A percentile compares a stretch with the other conserved stretches of the same genome.
phyloP scores from a whole-genome alignment of 2,797 vertebrate genomes.

The Peromyscus aztecus region DNA sequence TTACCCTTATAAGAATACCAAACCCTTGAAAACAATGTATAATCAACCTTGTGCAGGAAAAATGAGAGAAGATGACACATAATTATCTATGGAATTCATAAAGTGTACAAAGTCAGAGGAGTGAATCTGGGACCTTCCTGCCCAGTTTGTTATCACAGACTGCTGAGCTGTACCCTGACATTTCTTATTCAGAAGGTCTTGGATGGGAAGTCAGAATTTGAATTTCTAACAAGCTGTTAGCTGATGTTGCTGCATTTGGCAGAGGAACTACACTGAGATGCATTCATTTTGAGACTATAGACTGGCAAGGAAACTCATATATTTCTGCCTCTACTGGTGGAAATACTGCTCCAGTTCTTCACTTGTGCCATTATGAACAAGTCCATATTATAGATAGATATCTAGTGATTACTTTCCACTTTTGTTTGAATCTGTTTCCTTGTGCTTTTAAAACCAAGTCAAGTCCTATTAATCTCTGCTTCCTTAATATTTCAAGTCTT shows the following conservation, averaged over 20 bases:
- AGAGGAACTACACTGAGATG: neutral
- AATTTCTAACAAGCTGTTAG: conserved; percentile 19
- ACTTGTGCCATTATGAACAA: neutral
- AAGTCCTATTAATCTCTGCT: conserved; percentile 52
- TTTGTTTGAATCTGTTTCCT: conserved; percentile 48
- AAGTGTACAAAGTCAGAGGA: conserved; percentile 4
- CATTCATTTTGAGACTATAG: neutral
- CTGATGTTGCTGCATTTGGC: neutral
- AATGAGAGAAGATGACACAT: neutral
- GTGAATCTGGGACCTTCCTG: neutral
- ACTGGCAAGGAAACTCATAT: neutral
- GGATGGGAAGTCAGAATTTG: neutral
- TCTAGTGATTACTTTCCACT: conserved; percentile 13
- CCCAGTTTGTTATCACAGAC: neutral
- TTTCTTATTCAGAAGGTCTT: conserved; percentile 43
- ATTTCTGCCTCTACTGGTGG: neutral
- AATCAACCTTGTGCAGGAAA: conserved; percentile 9
- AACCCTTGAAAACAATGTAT: conserved; percentile 27
- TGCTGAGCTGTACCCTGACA: neutral
- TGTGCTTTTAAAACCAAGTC: conserved; percentile 57
- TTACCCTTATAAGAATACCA: neutral
- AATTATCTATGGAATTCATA: conserved; percentile 38
- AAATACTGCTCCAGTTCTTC: conserved; percentile 58
- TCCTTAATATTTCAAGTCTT: conserved; percentile 54
- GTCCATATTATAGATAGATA: conserved; percentile 11